Conservation (phyloP, 2,113 vertebrate genomes). For the Oceanites oceanicus region DNA sequence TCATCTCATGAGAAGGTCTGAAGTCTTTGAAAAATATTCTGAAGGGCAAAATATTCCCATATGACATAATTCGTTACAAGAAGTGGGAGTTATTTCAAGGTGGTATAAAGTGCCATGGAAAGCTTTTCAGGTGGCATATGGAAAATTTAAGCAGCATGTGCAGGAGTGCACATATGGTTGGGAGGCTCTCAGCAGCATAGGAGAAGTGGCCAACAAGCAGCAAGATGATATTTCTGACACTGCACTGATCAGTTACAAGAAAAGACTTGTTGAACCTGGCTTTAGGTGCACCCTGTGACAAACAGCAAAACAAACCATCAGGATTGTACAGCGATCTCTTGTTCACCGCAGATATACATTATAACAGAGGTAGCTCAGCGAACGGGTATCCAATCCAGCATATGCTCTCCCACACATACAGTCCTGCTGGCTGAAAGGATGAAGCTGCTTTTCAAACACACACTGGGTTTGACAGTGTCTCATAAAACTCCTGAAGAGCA, state of each 20-base stretch:
- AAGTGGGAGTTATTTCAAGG: slow-evolving; percentile 32
- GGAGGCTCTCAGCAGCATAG: background rate
- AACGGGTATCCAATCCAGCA: background rate
- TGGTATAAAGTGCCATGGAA: background rate
- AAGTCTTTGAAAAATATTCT: background rate
- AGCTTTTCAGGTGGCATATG: slow-evolving; percentile 44
- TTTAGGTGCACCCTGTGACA: background rate
- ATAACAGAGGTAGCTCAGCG: background rate
- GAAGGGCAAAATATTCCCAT: slow-evolving; percentile 6
- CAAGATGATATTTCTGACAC: background rate
- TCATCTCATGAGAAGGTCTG: background rate
- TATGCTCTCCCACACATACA: background rate
- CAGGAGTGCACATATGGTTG: slow-evolving; percentile 16
- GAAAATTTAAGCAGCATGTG: background rate
- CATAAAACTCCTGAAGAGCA: background rate
- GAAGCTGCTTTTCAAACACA: background rate
- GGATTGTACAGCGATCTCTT: background rate
- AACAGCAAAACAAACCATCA: background rate
- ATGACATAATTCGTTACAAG: background rate
- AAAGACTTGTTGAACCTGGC: background rate
- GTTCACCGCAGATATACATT: background rate
- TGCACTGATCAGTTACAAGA: background rate
- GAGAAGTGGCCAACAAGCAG: background rate
- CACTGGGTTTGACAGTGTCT: background rate
- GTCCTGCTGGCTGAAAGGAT: background rate